These are phyloP conservation scores for Theristicus caerulescens DNA, from an alignment of 2,113 vertebrate species.

Conservation along the genomic window DNA sequence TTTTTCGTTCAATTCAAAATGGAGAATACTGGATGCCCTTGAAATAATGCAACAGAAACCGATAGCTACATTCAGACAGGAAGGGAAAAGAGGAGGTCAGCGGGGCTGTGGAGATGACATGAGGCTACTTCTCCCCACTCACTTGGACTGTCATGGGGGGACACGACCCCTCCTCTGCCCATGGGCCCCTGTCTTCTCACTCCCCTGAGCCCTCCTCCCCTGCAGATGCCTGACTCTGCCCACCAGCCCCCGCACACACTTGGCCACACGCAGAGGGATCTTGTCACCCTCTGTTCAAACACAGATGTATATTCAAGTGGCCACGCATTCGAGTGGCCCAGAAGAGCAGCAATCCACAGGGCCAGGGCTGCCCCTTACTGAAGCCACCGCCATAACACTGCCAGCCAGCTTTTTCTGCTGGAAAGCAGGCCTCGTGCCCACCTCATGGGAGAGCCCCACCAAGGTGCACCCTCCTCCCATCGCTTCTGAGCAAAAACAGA, in stretches of 20 bases:
- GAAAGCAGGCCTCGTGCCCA: background rate
- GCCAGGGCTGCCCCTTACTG: background rate
- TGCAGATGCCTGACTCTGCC: background rate
- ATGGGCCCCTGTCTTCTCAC: accelerated
- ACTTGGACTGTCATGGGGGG: background rate
- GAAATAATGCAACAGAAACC: background rate
- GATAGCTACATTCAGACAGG: background rate
- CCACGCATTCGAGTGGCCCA: background rate
- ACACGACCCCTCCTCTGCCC: background rate
- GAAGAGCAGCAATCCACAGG: background rate
- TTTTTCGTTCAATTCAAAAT: background rate
- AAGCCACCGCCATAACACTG: background rate
- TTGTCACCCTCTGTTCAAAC: background rate
- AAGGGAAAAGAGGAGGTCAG: background rate
- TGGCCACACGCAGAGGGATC: background rate
- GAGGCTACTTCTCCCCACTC: background rate
- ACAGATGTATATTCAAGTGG: accelerated
- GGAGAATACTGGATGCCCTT: background rate
- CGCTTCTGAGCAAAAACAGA: accelerated
- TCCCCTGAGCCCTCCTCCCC: background rate
- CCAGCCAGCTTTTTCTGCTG: background rate
- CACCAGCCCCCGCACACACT: background rate
- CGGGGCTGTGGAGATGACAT: background rate
- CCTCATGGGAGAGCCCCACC: background rate
- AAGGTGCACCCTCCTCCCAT: background rate